Evolutionary conservation across 2,888 invertebrate genomes (phyloP), one percentile per base, ranked within the genome.

Genomic region (Apotomis betuletana): DNA sequence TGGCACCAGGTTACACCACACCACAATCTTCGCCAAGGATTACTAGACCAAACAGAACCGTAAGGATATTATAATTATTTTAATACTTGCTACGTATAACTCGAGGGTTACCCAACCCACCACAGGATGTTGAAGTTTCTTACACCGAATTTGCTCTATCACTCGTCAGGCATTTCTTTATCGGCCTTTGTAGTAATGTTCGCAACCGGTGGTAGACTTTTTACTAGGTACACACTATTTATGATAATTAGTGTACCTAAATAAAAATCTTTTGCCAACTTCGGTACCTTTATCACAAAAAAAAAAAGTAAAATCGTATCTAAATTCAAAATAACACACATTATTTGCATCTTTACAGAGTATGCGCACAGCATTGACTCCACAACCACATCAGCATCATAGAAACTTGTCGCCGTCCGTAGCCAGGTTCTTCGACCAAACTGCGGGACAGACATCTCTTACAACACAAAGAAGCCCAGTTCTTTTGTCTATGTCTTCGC

Each of bases 381-480:
- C 84, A 9, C 81, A 81, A 8, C 68, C 76, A 9, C 81, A 81
- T 6, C 69, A 76, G 3, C 79, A 83, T 13, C 76, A 79, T 4
- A 83, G 89, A 75, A 89, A 88, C 75, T 79, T 92, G 59, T 93
- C 93, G 5, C 93, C 93, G 9, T 92, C 92, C 2, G 93, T 93
- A 5, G 92, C 91, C 10, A 84, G 86, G 75, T 93, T 93, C 79
- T 93, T 93, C 74, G 79, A 90, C 75, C 88, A 91, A 80, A 89
- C 91, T 51, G 85, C 88, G 38, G 81, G 79, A 59, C 91, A 90
- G 74, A 70, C 87, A 0, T 81, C 85, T 3, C 76, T 91, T 69
- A 84, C 86, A n/a, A 86, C 90, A n/a, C 85, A 90, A 52, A 81
- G 81, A 69, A 79, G 78, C 74, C 74, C 76, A 44, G 62, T 78